Conservation (phyloP, 1,140 invertebrate genomes). For the Caenorhabditis tropicalis region DNA sequence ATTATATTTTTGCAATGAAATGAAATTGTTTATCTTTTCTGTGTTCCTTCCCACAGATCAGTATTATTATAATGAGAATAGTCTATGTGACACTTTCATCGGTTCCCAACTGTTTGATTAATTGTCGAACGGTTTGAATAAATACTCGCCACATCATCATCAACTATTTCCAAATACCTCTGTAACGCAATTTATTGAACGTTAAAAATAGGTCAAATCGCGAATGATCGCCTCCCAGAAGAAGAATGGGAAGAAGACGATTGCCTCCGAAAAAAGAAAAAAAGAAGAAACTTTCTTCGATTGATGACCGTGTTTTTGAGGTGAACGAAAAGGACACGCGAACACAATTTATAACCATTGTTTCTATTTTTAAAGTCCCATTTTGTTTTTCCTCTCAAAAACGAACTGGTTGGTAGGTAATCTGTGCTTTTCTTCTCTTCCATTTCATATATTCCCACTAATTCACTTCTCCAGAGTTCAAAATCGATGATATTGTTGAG, state of each 20-base stretch:
- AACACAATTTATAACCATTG: background rate
- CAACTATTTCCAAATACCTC: background rate
- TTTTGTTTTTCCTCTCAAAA: background rate
- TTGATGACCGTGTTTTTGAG: constrained; percentile 38
- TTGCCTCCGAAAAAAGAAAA: background rate
- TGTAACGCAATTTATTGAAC: background rate
- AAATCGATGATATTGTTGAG: too few species aligned
- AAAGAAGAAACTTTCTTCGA: constrained; percentile 1
- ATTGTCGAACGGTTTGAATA: constrained; percentile 35
- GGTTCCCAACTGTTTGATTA: constrained; percentile 2
- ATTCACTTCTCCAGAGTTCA: too few species aligned
- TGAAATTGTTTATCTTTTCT: constrained; percentile 19
- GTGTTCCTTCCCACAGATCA: background rate
- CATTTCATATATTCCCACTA: too few species aligned
- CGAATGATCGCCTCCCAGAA: constrained; percentile 11
- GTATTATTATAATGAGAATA: background rate
- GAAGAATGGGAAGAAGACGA: background rate
- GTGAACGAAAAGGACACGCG: background rate
- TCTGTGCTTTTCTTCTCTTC: too few species aligned
- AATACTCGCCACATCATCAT: constrained; percentile 10
- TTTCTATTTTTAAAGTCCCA: background rate
- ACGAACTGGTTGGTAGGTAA: background rate
- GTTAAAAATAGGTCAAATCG: constrained; percentile 30
- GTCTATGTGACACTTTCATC: background rate
- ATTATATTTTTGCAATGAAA: background rate